A percentile compares a stretch with the other conserved stretches of the same genome.
Evolutionary conservation across 2,113 vertebrate species (phyloP).

Genomic region (Trinectes maculatus): DNA sequence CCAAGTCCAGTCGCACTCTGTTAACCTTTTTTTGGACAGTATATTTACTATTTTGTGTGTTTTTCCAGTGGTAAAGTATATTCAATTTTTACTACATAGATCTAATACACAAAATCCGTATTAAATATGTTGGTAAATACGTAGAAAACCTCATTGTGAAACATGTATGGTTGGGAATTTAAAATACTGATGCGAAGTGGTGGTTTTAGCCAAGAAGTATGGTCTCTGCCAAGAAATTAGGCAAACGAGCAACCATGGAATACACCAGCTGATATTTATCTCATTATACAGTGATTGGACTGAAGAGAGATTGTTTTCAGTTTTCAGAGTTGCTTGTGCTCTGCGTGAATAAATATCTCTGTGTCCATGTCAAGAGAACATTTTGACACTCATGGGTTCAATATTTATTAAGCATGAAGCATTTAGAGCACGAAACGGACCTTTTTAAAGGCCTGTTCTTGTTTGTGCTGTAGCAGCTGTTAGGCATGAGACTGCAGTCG

Average conservation of each 20-base stretch:
- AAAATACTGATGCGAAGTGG: conserved; percentile 13
- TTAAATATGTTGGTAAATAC: neutral
- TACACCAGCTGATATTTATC: conserved; percentile 5
- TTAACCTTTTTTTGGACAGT: no score
- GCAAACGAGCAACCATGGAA: neutral
- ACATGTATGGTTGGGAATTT: neutral
- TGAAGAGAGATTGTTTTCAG: neutral
- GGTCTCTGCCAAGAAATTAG: conserved; percentile 26
- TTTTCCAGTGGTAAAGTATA: neutral
- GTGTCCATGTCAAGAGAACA: neutral
- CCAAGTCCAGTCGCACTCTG: no score
- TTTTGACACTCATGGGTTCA: neutral
- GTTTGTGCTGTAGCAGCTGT: neutral
- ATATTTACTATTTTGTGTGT: no score
- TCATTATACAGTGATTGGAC: neutral
- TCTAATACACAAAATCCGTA: neutral
- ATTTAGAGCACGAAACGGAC: neutral
- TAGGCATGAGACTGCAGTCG: neutral
- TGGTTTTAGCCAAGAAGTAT: conserved; percentile 22
- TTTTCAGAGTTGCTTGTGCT: conserved; percentile 5
- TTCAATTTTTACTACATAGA: neutral
- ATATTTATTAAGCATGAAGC: no score
- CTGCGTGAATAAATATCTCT: conserved; percentile 14
- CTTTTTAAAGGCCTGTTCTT: conserved; percentile 2
- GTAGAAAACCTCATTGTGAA: neutral